Conservation (phyloP, 2,113 vertebrate genomes). For the Hylia prasina region DNA sequence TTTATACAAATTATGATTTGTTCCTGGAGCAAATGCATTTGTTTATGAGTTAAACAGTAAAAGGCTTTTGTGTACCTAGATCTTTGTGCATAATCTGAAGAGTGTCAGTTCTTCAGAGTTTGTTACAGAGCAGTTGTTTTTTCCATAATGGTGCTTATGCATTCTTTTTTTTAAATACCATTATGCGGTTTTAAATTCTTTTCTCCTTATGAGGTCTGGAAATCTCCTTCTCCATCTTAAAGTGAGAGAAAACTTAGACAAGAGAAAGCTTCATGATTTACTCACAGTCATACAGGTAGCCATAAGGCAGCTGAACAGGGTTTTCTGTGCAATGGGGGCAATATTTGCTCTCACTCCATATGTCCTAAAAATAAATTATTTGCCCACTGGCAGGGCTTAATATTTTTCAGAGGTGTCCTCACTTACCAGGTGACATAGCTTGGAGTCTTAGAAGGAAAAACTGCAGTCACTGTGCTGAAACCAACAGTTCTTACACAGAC, state of each 20-base stretch:
- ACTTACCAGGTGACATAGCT: neutral
- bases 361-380: neutral
- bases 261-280: neutral
- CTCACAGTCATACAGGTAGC: neutral
- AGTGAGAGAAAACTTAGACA: neutral
- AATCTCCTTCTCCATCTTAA: neutral
- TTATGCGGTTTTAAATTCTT: neutral
- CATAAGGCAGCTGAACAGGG: accelerated
- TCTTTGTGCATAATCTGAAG: neutral
- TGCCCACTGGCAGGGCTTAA: neutral
- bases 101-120: neutral
- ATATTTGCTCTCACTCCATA: neutral
- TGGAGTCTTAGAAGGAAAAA: neutral
- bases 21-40: neutral
- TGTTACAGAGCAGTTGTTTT: neutral
- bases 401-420: neutral
- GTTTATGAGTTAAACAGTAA: neutral
- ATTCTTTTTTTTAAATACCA: neutral
- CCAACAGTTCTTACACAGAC: neutral
- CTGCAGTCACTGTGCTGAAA: neutral
- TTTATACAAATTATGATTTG: neutral
- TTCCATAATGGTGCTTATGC: neutral
- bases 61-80: neutral
- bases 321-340: neutral
- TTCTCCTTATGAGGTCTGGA: neutral